Evolutionary conservation across 2,888 invertebrate species (phyloP).

Genomic region (Himalopsyche japonica): DNA sequence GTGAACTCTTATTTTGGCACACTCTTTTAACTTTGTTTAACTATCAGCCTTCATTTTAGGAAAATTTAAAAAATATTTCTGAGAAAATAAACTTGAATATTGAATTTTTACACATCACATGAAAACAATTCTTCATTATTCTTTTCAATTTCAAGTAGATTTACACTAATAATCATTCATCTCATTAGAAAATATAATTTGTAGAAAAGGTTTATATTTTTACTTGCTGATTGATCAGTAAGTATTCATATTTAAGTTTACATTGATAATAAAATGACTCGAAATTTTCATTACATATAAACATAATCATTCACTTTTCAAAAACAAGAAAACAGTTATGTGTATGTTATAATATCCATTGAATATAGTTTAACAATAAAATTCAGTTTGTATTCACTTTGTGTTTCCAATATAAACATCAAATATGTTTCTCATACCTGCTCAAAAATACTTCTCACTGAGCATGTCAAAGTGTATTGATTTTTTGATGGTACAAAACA

Average conservation of each 20-base stretch:
- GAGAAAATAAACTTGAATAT: not conserved
- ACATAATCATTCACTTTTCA: not conserved
- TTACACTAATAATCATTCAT: not conserved
- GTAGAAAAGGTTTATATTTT: not conserved
- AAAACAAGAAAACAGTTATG: not conserved
- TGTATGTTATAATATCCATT: not conserved
- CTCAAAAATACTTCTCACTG: slow-evolving; percentile 44
- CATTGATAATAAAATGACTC: not conserved
- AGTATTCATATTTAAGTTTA: not conserved
- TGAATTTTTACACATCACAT: not conserved
- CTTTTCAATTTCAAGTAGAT: not conserved
- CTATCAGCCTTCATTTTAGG: not conserved
- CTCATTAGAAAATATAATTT: not conserved
- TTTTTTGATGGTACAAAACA: slow-evolving; percentile 46
- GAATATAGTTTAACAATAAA: not conserved
- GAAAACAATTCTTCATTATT: not conserved
- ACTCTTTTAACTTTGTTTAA: not conserved
- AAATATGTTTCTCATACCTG: not conserved
- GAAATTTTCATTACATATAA: too few species aligned
- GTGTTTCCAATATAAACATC: not conserved
- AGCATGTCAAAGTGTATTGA: slow-evolving; percentile 59
- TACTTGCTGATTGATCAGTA: not conserved
- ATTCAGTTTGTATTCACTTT: not conserved
- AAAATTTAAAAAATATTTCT: not conserved
- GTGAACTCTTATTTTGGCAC: not conserved